These are phyloP conservation scores for Phalera bucephala DNA, from an alignment of 2,888 invertebrate genomes.

Conservation along the genomic window DNA sequence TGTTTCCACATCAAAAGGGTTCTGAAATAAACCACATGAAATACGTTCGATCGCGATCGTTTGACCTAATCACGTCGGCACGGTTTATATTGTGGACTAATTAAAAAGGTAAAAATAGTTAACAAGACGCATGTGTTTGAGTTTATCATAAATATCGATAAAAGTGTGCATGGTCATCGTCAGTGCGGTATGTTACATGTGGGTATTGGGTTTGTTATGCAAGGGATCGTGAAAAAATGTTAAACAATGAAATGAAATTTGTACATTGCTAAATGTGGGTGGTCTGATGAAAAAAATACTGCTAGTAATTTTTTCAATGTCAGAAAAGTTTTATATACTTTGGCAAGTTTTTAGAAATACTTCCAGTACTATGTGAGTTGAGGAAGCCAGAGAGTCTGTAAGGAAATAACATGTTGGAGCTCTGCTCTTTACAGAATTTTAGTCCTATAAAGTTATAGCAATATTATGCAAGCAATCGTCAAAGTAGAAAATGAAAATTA, in stretches of 20 bases:
- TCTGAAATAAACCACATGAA: constrained; percentile 39
- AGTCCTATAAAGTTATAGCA: no score
- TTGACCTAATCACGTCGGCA: constrained; percentile 64
- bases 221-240: constrained; percentile 14
- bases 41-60: constrained; percentile 44
- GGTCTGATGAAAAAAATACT: constrained; percentile 1
- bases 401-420: no score
- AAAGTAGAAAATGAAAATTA: no score
- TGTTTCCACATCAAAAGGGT: constrained; percentile 28
- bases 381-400: no score
- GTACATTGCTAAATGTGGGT: constrained; percentile 2
- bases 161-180: constrained; percentile 29
- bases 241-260: neutral
- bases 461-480: no score
- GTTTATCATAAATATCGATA: constrained; percentile 29
- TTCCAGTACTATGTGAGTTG: no score
- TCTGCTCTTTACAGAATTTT: no score
- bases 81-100: constrained; percentile 57
- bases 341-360: no score
- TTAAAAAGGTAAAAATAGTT: constrained; percentile 41
- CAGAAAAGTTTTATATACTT: no score
- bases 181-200: constrained; percentile 14
- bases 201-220: constrained; percentile 20
- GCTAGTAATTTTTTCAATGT: no score
- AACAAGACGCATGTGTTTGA: constrained; percentile 18